These are phyloP conservation scores for Chrysemys picta DNA, from an alignment of 2,113 vertebrate genomes.

Conservation along the genomic window DNA sequence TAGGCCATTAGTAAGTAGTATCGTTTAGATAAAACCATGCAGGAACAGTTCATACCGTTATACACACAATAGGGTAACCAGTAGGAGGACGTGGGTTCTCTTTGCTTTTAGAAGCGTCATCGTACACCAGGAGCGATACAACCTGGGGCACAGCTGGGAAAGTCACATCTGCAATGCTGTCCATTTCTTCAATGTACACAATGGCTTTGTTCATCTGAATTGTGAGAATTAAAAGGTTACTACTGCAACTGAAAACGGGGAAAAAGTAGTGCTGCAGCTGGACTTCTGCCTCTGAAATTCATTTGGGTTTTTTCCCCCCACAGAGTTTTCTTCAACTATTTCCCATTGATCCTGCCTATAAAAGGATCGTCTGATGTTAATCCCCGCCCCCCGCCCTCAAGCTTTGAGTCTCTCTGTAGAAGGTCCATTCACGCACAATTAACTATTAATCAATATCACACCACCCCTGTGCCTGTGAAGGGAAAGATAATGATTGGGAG, in stretches of 20 bases:
- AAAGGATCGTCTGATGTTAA: neutral
- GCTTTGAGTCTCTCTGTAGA: neutral
- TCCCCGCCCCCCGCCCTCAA: neutral
- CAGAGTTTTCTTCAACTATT: too few species aligned
- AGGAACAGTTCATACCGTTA: conserved; percentile 74
- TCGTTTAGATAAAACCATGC: neutral
- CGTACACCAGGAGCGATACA: conserved; percentile 82
- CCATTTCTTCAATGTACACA: conserved; percentile 87
- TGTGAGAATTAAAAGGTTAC: neutral
- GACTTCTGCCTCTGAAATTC: neutral
- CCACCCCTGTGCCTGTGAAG: neutral
- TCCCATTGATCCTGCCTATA: neutral
- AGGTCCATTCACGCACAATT: neutral
- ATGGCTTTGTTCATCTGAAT: conserved; percentile 84
- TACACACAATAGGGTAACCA: conserved; percentile 84
- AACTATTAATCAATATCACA: neutral
- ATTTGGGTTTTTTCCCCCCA: neutral
- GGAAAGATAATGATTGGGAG: neutral
- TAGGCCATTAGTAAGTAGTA: neutral
- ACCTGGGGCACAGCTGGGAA: conserved; percentile 85
- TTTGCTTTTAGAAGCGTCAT: conserved; percentile 77
- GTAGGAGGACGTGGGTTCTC: conserved; percentile 76
- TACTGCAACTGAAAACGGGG: neutral
- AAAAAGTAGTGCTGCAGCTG: neutral
- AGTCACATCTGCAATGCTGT: conserved; percentile 83